Evolutionary conservation across 2,113 vertebrate genomes (phyloP).

Genomic region (Myanophis thanlyinensis): DNA sequence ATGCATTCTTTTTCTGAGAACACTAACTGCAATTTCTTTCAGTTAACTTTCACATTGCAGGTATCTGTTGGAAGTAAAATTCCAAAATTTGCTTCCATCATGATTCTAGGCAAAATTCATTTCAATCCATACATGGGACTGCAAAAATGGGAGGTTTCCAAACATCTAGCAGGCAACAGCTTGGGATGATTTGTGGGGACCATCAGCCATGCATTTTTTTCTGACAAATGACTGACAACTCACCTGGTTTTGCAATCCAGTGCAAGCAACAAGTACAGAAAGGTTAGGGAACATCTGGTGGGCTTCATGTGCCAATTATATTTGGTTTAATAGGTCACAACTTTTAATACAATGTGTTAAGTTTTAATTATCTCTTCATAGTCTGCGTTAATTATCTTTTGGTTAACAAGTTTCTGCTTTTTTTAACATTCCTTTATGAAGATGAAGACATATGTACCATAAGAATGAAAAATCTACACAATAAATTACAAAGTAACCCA

Average conservation of each 20-base stretch:
- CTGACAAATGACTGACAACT: neutral
- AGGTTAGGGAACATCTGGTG: neutral
- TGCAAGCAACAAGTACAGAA: neutral
- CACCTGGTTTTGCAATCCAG: neutral
- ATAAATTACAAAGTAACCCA: neutral
- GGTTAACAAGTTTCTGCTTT: neutral
- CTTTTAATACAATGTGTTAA: neutral
- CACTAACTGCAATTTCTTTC: neutral
- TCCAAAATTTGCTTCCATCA: neutral
- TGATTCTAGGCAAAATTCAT: neutral
- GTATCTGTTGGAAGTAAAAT: neutral
- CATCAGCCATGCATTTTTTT: neutral
- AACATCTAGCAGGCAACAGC: neutral
- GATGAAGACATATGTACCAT: neutral
- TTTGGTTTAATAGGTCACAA: neutral
- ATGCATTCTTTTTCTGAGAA: neutral
- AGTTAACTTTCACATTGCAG: neutral
- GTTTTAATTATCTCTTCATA: neutral
- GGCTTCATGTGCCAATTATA: no score
- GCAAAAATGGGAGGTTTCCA: neutral
- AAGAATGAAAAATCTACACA: conserved; percentile 2
- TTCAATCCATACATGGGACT: neutral
- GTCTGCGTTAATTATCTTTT: neutral
- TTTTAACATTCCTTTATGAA: neutral
- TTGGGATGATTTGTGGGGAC: neutral